A percentile compares a stretch with the other conserved stretches of the same genome.
Evolutionary conservation across 2,888 invertebrate species (phyloP).

Genomic region (Diadromus collaris): DNA sequence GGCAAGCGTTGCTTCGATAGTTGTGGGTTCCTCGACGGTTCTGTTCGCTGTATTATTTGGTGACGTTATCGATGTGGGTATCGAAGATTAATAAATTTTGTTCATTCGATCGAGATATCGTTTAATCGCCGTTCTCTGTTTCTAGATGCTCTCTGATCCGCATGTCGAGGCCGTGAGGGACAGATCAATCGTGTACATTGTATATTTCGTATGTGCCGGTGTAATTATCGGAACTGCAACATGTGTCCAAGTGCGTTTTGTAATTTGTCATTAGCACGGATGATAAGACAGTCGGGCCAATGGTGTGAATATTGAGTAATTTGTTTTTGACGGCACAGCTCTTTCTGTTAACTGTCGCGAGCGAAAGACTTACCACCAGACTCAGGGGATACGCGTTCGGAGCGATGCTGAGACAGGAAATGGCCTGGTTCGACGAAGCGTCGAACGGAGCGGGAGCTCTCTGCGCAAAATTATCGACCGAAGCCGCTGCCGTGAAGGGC

Average conservation of each 20-base stretch:
- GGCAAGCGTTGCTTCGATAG: conserved; percentile 84
- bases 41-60: conserved; percentile 88
- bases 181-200: conserved; percentile 84
- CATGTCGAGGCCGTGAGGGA: conserved; percentile 81
- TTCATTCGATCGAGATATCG: not conserved
- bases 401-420: conserved; percentile 87
- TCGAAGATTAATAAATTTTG: too few species aligned
- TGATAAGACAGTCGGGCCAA: too few species aligned
- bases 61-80: conserved; percentile 85
- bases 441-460: conserved; percentile 88
- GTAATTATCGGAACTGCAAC: conserved; percentile 84
- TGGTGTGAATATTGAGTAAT: not conserved
- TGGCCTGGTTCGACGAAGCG: conserved; percentile 88
- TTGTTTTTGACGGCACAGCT: conserved; percentile 78
- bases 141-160: conserved; percentile 81
- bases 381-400: conserved; percentile 85
- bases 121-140: conserved; percentile 26
- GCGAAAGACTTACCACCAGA: conserved; percentile 89
- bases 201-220: conserved; percentile 87
- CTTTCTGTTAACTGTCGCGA: conserved; percentile 88
- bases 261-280: too few species aligned
- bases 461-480: conserved; percentile 88
- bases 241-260: conserved; percentile 83
- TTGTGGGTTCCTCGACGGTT: conserved; percentile 89
- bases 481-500: conserved; percentile 90